Evolutionary conservation across 1,140 invertebrate genomes (phyloP).

Genomic region (Acromyrmex charruanus): DNA sequence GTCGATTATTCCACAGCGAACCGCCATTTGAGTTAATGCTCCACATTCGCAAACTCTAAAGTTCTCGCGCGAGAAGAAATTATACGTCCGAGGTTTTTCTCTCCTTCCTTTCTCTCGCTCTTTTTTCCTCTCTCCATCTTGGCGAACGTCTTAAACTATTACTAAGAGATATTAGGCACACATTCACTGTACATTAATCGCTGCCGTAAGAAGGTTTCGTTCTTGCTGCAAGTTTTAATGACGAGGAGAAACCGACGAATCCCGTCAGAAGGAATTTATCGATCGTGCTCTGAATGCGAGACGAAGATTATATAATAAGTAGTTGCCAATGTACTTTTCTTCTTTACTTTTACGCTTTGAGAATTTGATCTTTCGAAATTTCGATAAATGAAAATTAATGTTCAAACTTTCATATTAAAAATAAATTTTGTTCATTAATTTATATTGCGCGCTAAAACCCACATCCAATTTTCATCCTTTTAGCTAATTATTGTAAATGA

Average conservation of each 20-base stretch:
- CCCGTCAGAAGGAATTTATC: slow-evolving; percentile 28
- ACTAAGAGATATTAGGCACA: slow-evolving; percentile 13
- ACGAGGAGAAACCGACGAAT: not conserved
- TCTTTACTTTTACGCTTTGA: not conserved
- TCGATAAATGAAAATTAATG: not conserved
- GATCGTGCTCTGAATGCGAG: not conserved
- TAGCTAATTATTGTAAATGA: too few species aligned
- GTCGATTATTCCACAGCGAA: slow-evolving; percentile 46
- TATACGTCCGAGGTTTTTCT: not conserved
- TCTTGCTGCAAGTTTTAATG: slow-evolving; percentile 5
- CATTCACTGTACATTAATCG: slow-evolving; percentile 30
- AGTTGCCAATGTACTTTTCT: slow-evolving; percentile 13
- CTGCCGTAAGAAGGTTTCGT: not conserved
- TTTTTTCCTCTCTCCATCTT: not conserved
- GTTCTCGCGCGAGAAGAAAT: slow-evolving; percentile 42
- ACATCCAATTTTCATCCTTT: too few species aligned
- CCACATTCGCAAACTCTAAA: slow-evolving; percentile 5
- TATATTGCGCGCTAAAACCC: too few species aligned
- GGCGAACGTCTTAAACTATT: slow-evolving; percentile 27
- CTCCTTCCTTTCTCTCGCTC: not conserved
- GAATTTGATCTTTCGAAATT: slow-evolving; percentile 9
- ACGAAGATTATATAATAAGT: not conserved
- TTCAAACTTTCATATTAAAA: not conserved
- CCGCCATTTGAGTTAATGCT: slow-evolving; percentile 43
- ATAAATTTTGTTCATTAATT: too few species aligned